Percentiles rank a stretch among this genome's conserved stretches.
phyloP scores from a whole-genome alignment of 2,113 vertebrate species.

The Ammodytes marinus region DNA sequence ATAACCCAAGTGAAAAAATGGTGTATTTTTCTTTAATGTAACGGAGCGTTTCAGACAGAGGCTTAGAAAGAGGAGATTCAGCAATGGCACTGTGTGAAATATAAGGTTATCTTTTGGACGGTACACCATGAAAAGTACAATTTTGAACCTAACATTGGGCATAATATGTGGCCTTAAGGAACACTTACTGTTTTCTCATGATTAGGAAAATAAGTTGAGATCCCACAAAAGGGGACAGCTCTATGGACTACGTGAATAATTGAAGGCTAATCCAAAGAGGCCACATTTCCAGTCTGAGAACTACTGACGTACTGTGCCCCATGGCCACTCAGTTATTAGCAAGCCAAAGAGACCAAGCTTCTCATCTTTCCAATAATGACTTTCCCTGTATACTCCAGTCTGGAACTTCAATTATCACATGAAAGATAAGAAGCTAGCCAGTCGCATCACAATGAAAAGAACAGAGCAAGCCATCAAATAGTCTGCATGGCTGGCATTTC shows the following conservation, averaged over 20 bases:
- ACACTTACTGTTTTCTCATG: too few relatives aligned
- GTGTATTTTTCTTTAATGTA: too few relatives aligned
- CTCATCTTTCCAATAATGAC: conserved; percentile 66
- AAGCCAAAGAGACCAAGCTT: conserved; percentile 56
- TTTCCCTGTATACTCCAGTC: conserved; percentile 45
- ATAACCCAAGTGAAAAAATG: too few relatives aligned
- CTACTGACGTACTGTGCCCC: conserved; percentile 12
- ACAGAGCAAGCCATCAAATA: conserved; percentile 2
- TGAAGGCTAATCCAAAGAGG: conserved; percentile 24
- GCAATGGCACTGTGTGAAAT: too few relatives aligned
- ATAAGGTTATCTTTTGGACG: too few relatives aligned
- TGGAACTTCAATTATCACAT: conserved; percentile 69
- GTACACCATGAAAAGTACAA: too few relatives aligned
- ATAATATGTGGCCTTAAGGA: too few relatives aligned
- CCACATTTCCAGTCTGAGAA: conserved; percentile 33
- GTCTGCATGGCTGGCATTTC: conserved; percentile 33
- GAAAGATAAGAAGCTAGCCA: conserved; percentile 52
- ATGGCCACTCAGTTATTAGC: conserved; percentile 43
- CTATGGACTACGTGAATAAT: conserved; percentile 11
- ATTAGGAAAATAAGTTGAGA: neutral
- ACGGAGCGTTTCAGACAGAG: too few relatives aligned
- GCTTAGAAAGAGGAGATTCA: too few relatives aligned
- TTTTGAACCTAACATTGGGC: too few relatives aligned
- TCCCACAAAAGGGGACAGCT: neutral
- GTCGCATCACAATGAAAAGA: conserved; percentile 44